Base-by-base conservation (phyloP, 2,113 vertebrate genomes). In the Sturnus vulgaris region DNA sequence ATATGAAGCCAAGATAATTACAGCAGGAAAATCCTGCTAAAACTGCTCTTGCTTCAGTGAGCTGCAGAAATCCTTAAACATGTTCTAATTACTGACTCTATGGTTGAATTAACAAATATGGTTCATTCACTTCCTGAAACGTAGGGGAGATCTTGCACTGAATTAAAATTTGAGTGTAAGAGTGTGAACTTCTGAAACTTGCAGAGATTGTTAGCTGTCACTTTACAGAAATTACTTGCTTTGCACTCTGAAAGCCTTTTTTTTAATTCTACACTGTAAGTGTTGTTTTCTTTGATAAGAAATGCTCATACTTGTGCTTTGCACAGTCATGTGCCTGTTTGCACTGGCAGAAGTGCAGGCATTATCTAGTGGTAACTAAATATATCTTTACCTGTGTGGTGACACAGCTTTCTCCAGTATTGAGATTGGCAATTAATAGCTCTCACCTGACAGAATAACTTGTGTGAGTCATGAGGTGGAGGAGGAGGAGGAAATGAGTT, bases 1-100 rank as follows among this genome's bases (percentile, higher is more conserved):
- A 69, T 78, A 47, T 3, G 56, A 71, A 82, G 40, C 72, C 81
- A 89, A 82, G 95, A 79, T 92, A 94, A 88, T 82, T 84, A 57
- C 33, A 95, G 86, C 95, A 92, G 83, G 96, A 95, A 95, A 91
- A 89, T 92, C 94, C 76, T 91, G 95, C 86, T 94, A 18, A 81
- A 86, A 95, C 37, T 92, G 75, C 72, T 94, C 75, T 95, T 97
- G 95, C 92, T 91, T 90, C 82, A 96, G 64, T 75, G 77, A 47
- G 85, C 76, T 92, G 80, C 69, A 89, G 81, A 94, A 92, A 50
- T 77, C 82, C 42, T 82, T 82, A 53, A 82, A 21, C 31, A 1
- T 25, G 19, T 53, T 87, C 9, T 86, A 83, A 93, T 93, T 89
- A 65, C 61, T 50, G 24, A 31, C 78, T 92, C 44, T 71, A 3